Conservation (phyloP, 2,888 invertebrate species). For the Arctia plantaginis region DNA sequence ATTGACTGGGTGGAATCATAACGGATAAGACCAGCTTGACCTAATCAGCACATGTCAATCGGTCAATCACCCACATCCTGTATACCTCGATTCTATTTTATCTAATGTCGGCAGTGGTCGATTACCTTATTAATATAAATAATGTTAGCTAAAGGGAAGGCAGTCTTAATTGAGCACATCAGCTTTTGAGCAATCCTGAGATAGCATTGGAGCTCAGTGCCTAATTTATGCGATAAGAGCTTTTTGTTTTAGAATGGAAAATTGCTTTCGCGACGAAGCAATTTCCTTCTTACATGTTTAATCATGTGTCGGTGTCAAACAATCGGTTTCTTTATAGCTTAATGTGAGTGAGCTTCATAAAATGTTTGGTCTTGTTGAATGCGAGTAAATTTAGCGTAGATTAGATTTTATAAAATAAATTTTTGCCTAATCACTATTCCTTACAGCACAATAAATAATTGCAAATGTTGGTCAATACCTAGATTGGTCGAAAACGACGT, state of each 20-base stretch:
- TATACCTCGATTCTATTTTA: background rate
- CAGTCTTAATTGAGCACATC: no score
- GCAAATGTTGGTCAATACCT: background rate
- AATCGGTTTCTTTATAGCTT: background rate
- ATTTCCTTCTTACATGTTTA: background rate
- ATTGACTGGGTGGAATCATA: no score
- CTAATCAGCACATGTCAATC: background rate
- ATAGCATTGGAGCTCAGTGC: background rate
- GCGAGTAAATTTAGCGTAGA: no score
- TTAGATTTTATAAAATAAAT: no score
- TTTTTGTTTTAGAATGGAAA: background rate
- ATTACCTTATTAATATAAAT: background rate
- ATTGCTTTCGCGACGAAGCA: background rate
- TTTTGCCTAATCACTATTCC: no score
- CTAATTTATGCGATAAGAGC: background rate
- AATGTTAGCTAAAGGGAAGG: background rate
- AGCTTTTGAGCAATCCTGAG: background rate
- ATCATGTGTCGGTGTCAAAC: background rate
- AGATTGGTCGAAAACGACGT: background rate
- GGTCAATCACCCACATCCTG: background rate
- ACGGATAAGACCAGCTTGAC: no score
- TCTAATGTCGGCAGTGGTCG: background rate
- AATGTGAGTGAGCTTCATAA: background rate
- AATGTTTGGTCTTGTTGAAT: no score
- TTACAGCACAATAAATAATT: background rate